phyloP scores from a whole-genome alignment of 2,797 vertebrate genomes.

The Caiman crocodilus region DNA sequence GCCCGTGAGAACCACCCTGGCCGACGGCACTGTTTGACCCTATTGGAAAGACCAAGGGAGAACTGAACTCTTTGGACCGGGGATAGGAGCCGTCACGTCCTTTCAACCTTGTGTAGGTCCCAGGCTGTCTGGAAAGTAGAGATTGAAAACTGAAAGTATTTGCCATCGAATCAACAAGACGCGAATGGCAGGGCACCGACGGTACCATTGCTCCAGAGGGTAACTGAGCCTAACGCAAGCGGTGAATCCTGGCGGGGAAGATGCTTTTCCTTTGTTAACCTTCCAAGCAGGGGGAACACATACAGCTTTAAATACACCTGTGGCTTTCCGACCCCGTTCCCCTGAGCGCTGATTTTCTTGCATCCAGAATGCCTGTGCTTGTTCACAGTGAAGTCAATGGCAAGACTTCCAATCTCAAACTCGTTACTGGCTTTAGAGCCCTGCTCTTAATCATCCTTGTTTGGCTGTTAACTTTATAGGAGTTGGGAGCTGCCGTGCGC shows the following conservation, averaged over 20 bases:
- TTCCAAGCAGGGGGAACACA: neutral
- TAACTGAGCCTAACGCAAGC: neutral
- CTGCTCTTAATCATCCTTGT: neutral
- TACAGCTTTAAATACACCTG: neutral
- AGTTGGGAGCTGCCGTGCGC: neutral
- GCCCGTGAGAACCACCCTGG: neutral
- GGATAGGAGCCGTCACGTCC: neutral
- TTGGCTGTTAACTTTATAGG: neutral
- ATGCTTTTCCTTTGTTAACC: neutral
- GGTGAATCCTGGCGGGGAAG: neutral
- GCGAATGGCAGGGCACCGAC: neutral
- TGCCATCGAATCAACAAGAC: neutral
- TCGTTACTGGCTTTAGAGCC: neutral
- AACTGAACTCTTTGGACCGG: neutral
- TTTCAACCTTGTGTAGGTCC: neutral
- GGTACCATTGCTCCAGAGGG: neutral
- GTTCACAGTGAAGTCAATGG: neutral
- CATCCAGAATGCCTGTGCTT: neutral
- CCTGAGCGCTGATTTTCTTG: neutral
- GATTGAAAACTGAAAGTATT: neutral
- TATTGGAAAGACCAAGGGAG: neutral
- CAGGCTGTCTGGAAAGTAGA: neutral
- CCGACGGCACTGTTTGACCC: neutral
- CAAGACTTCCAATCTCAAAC: neutral
- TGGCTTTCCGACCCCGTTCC: neutral